Evolutionary conservation across 2,113 vertebrate genomes (phyloP).

Genomic region (Cranoglanis bouderius): DNA sequence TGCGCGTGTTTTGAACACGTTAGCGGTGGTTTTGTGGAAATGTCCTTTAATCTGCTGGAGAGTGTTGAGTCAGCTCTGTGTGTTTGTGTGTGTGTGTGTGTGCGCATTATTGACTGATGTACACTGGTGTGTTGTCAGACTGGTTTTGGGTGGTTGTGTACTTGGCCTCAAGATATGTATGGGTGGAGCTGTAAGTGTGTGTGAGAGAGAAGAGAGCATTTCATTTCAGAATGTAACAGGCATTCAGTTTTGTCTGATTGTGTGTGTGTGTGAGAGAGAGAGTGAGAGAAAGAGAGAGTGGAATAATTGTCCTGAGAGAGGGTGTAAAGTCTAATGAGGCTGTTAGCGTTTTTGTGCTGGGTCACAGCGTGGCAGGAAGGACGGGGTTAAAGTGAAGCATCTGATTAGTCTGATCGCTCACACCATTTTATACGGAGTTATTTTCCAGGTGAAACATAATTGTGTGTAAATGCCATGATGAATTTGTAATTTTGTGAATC

Average conservation of each 20-base stretch:
- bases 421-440: neutral
- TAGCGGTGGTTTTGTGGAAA: slow-evolving; percentile 43
- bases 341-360: neutral
- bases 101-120: neutral
- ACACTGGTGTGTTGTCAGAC: slow-evolving; percentile 4
- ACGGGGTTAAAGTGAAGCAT: neutral
- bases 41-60: slow-evolving; percentile 31
- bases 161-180: neutral
- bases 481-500: neutral
- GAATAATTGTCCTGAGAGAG: slow-evolving; percentile 24
- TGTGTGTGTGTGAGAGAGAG: neutral
- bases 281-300: neutral
- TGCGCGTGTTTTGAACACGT: slow-evolving; percentile 30
- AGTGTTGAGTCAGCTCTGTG: slow-evolving; percentile 14
- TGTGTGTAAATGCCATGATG: neutral
- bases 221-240: neutral
- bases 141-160: neutral
- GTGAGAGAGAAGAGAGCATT: neutral
- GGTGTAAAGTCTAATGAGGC: slow-evolving; percentile 22
- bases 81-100: slow-evolving; percentile 18
- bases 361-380: slow-evolving; percentile 7
- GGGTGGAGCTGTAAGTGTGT: neutral
- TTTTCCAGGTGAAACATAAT: neutral
- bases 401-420: neutral
- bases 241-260: neutral